phyloP scores from a whole-genome alignment of 2,113 vertebrate species.

The Felis catus region F.catus_Fca126_mat1.0 CM031419.1:44021501-44022000 shows the following conservation, averaged over 20 bases:
- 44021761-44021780: background rate
- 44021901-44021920: background rate
- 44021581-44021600: conserved; percentile 64
- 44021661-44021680: background rate
- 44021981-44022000: background rate
- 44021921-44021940: background rate
- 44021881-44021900: background rate
- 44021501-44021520: background rate
- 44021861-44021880: background rate
- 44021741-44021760: background rate
- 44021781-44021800: background rate
- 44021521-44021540: conserved; percentile 8
- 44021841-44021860: background rate
- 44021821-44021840: background rate
- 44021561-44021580: conserved; percentile 25
- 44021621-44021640: conserved; percentile 21
- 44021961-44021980: background rate
- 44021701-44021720: background rate
- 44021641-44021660: conserved; percentile 42
- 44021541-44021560: conserved; percentile 32
- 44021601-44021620: background rate
- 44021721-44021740: background rate
- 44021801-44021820: background rate
- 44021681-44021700: background rate
- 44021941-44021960: background rate